These are phyloP conservation scores for Chrysodeixis includens DNA, from an alignment of 2,888 invertebrate species.

Conservation along the genomic window DNA sequence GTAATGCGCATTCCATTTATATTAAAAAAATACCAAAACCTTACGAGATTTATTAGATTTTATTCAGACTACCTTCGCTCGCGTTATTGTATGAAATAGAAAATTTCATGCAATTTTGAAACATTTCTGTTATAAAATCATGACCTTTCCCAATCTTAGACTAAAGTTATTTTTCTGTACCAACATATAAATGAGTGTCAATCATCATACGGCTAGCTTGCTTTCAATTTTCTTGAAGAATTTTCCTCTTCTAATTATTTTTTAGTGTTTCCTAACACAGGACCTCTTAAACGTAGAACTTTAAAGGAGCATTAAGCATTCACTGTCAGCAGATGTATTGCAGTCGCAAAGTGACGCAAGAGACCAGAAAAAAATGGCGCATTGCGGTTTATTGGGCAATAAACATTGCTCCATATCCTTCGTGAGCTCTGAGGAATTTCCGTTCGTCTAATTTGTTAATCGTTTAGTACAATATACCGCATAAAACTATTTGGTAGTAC, in stretches of 20 bases:
- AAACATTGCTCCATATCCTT: constrained; percentile 33
- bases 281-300: background rate
- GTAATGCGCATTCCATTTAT: background rate
- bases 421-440: constrained; percentile 31
- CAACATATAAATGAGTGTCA: too few species aligned
- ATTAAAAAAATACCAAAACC: background rate
- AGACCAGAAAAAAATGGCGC: constrained; percentile 33
- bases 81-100: background rate
- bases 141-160: too few species aligned
- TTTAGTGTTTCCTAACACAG: background rate
- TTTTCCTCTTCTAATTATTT: background rate
- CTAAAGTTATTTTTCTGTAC: too few species aligned
- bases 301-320: constrained; percentile 15
- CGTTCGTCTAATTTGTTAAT: constrained; percentile 58
- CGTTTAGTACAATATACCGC: constrained; percentile 47
- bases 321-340: constrained; percentile 19
- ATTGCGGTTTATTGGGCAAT: constrained; percentile 45
- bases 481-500: constrained; percentile 46
- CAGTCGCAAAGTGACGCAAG: constrained; percentile 33
- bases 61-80: background rate
- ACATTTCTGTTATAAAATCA: too few species aligned
- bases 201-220: too few species aligned
- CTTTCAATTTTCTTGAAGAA: background rate
- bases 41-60: background rate
- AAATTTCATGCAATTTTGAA: too few species aligned